Conservation (phyloP, 2,797 vertebrate species). For the Gastrophryne carolinensis region DNA sequence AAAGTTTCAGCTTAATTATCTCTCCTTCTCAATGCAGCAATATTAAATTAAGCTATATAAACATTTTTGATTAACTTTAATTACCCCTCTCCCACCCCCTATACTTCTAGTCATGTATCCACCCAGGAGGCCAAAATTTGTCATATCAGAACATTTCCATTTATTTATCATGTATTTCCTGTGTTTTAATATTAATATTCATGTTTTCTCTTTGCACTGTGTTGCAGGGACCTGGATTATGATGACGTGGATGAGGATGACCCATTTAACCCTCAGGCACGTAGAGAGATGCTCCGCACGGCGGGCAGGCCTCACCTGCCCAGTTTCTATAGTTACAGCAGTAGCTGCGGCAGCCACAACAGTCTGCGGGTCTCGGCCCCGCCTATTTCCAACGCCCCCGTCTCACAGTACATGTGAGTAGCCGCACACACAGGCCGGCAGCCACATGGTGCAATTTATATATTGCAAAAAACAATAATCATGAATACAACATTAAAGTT, state of each 20-base stretch:
- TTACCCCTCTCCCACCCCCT: no score
- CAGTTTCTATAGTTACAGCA: slow-evolving; percentile 60
- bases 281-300: slow-evolving; percentile 41
- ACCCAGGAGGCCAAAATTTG: no score
- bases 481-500: no score
- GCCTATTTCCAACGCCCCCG: slow-evolving; percentile 59
- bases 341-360: slow-evolving; percentile 57
- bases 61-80: no score
- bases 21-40: no score
- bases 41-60: no score
- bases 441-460: slow-evolving; percentile 43
- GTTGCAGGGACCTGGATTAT: slow-evolving; percentile 63
- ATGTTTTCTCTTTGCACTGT: not conserved
- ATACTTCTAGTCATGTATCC: no score
- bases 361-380: slow-evolving; percentile 58
- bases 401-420: slow-evolving; percentile 63
- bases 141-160: no score
- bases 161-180: no score
- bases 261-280: slow-evolving; percentile 71
- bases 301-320: slow-evolving; percentile 55
- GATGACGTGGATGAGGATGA: slow-evolving; percentile 67
- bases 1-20: no score
- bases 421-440: slow-evolving; percentile 49
- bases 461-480: no score
- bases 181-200: not conserved